Evolutionary conservation across 2,113 vertebrate species (phyloP).

Genomic region (Romanogobio albipinnatus): DNA sequence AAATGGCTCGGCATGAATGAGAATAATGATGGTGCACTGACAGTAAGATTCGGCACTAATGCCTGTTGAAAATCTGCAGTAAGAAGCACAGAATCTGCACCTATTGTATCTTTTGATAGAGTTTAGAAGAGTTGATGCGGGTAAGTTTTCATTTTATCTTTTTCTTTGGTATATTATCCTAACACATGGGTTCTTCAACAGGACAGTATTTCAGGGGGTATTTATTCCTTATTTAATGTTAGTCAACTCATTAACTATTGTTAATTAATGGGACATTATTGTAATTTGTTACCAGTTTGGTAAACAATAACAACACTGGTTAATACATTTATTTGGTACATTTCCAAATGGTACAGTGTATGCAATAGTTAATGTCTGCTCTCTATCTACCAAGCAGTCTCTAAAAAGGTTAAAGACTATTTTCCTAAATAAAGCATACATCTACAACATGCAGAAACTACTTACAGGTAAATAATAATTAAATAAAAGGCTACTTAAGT

Average conservation of each 20-base stretch:
- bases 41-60: neutral
- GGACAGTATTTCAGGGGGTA: neutral
- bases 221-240: neutral
- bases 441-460: no score
- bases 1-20: neutral
- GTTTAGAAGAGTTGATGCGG: neutral
- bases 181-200: neutral
- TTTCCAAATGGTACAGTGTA: neutral
- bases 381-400: neutral
- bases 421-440: neutral
- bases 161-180: neutral
- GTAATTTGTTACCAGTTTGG: neutral
- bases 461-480: no score
- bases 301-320: neutral
- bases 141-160: neutral
- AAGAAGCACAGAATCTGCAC: neutral
- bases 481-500: no score
- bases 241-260: no score
- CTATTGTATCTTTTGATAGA: neutral
- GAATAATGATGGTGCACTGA: slow-evolving; percentile 5
- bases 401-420: neutral
- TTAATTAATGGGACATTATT: no score
- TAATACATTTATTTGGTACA: neutral
- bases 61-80: slow-evolving; percentile 6
- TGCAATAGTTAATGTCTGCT: neutral